Evolutionary conservation across 2,113 vertebrate species (phyloP).

Genomic region (Dasyornis broadbenti): DNA sequence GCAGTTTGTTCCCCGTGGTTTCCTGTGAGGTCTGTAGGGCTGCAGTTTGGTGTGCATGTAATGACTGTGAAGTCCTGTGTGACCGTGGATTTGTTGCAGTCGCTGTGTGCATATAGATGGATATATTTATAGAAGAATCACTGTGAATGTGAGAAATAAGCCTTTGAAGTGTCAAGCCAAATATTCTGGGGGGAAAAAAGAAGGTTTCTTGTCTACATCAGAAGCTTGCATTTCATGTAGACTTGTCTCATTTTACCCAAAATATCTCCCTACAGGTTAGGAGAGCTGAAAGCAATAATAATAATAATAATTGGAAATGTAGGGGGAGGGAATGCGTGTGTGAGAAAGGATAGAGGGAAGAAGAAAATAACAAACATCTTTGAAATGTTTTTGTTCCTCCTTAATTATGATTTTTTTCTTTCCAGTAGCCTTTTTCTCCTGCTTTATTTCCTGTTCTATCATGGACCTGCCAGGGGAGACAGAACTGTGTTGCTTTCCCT

Average conservation of each 20-base stretch:
- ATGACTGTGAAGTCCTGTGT: conserved; percentile 56
- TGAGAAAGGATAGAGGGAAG: not conserved
- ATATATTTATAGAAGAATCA: conserved; percentile 69
- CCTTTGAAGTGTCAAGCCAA: conserved; percentile 68
- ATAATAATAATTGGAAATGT: not conserved
- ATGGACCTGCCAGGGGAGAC: not conserved
- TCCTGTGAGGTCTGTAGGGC: not conserved
- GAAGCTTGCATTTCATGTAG: conserved; percentile 51
- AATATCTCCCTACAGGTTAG: conserved; percentile 46
- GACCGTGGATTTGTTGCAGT: conserved; percentile 53
- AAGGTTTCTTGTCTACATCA: conserved; percentile 45
- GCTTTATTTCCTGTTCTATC: not conserved
- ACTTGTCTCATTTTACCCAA: conserved; percentile 34
- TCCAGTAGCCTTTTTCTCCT: not conserved
- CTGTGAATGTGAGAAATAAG: conserved; percentile 68
- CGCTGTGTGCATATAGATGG: conserved; percentile 49
- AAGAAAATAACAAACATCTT: not conserved
- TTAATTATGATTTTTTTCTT: not conserved
- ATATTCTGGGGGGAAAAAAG: conserved; percentile 61
- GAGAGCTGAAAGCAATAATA: not conserved
- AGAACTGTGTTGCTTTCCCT: not conserved
- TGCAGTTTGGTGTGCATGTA: not conserved
- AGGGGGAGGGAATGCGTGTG: not conserved
- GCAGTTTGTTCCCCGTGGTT: not conserved
- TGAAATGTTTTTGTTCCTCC: not conserved